A percentile compares a stretch with the other conserved stretches of the same genome.
These are phyloP conservation scores for Drosophila tripunctata DNA, from an alignment of 2,888 invertebrate species.

Conservation along the genomic window DNA sequence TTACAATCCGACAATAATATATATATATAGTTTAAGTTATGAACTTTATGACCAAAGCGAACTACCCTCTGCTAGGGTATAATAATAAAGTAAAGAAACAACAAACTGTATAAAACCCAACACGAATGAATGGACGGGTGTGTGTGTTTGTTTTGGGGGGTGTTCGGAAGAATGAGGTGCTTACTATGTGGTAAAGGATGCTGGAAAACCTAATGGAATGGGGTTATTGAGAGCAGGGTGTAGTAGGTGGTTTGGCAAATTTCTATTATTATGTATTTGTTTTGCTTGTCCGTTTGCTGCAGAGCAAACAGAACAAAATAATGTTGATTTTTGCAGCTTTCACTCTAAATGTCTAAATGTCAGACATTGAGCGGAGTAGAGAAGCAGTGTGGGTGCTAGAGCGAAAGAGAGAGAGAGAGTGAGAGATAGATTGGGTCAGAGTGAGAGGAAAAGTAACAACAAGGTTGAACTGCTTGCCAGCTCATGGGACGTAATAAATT, in stretches of 20 bases:
- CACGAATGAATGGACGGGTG: no score
- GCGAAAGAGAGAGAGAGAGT: background rate
- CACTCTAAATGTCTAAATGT: conserved; percentile 62
- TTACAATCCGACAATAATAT: no score
- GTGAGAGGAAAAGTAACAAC: background rate
- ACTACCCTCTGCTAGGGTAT: no score
- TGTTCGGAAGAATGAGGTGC: background rate
- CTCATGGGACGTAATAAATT: conserved; percentile 55
- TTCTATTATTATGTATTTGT: conserved; percentile 62
- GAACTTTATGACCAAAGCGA: no score
- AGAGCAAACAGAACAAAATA: conserved; percentile 49
- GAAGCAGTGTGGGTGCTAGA: background rate
- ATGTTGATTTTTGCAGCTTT: conserved; percentile 60
- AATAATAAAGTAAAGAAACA: no score
- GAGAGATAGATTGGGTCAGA: background rate
- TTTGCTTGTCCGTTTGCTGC: conserved; percentile 41
- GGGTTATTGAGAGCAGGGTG: background rate
- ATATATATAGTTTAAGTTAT: no score
- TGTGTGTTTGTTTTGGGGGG: background rate
- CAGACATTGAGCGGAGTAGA: conserved; percentile 40
- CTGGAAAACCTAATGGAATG: background rate
- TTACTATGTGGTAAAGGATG: conserved; percentile 3
- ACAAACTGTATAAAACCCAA: no score
- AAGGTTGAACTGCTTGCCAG: conserved; percentile 21
- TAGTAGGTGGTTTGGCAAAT: conserved; percentile 46